Conservation (phyloP, 1,140 invertebrate species). For the Penaeus vannamei region DNA sequence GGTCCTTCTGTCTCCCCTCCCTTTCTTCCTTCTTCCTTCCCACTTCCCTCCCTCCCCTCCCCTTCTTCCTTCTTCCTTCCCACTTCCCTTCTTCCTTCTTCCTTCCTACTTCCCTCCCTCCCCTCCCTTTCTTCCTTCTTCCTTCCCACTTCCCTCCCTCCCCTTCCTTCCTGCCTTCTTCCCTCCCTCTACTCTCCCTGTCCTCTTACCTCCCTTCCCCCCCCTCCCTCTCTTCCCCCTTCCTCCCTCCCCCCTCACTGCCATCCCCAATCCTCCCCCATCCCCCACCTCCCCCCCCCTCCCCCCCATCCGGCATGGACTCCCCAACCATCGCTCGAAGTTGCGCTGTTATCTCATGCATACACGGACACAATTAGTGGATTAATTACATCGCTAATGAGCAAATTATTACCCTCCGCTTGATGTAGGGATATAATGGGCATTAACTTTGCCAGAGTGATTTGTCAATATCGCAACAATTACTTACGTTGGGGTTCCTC, state of each 20-base stretch:
- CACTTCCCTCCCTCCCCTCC: too few species aligned
- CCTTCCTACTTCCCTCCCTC: not conserved
- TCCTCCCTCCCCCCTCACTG: not conserved
- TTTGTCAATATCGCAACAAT: too few species aligned
- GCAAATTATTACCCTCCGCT: too few species aligned
- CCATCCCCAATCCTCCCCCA: not conserved
- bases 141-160: not conserved
- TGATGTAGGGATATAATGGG: too few species aligned
- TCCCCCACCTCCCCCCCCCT: too few species aligned
- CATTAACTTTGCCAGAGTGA: too few species aligned
- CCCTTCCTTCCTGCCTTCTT: not conserved
- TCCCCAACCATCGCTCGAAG: not conserved
- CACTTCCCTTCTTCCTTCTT: not conserved
- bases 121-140: not conserved
- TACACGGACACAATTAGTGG: not conserved
- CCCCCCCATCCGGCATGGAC: not conserved
- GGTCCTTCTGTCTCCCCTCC: too few species aligned
- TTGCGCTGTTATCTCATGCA: not conserved
- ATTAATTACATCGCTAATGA: not conserved
- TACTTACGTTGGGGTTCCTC: too few species aligned
- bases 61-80: not conserved
- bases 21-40: not conserved
- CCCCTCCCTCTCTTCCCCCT: too few species aligned
- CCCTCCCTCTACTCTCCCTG: not conserved
- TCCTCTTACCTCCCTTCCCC: too few species aligned